Base-by-base conservation (phyloP, 1,140 invertebrate genomes). In the Paracyclopina nana region DNA sequence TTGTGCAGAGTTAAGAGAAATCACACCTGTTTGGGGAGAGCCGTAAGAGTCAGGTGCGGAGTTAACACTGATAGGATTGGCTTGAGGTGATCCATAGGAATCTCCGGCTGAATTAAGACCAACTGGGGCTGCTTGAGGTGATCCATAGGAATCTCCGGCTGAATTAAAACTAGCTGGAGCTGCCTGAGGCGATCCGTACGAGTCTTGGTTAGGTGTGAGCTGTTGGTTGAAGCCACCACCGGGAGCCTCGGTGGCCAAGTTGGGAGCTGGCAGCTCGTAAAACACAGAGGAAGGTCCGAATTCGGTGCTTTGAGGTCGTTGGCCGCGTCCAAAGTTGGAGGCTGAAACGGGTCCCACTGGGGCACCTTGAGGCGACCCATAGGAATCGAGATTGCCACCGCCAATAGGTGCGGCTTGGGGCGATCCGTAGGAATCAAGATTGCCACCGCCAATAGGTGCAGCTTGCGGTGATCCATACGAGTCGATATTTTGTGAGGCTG, bases 401-500 rank as follows among this genome's bases (percentile, higher is more conserved):
- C 27, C 24, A 12, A 44, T 24, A 11, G 25, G 20, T 28, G 45
- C 24, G 16, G 45, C 45, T 29, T 48, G 45, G 22, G 45, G 45
- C 14, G 20, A 22, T 26, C 45, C 45, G 22, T 48, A 30, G 22
- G 45, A 48, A 22, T 48, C 26, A 9, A 27, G 14, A 16, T 14
- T 16, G 9, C 24, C 27, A n/a, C 45, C 45, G n/a, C 42, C 12
- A 12, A 44, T 24, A 11, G 25, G 20, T 28, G 45, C 24, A 29
- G 45, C 45, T 29, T 48, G 45, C 14, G 45, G 45, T 16, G 20
- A 22, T 26, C 45, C 45, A 30, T 48, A 30, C n/a, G 45, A 48
- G 29, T 48, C 26, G 8, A 27, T 31, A 16, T 14, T 16, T 14
- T 28, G 25, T 11, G 25, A n/a, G 22, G 4, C 30, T 11, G 9